Base-by-base conservation (phyloP, 2,113 vertebrate species). In the Plectropomus leopardus region DNA sequence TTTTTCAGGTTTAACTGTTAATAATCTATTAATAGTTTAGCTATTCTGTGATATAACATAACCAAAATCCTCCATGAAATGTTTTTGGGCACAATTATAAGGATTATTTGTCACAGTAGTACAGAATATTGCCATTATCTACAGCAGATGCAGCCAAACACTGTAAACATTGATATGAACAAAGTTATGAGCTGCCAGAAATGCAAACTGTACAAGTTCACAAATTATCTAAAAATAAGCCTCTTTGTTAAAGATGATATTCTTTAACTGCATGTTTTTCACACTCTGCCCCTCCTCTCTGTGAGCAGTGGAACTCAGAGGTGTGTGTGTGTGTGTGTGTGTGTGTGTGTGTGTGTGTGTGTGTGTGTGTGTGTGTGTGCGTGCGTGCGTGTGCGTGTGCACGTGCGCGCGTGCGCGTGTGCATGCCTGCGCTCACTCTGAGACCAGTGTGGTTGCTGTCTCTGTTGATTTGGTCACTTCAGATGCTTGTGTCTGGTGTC, bases 401-500 rank as follows among this genome's bases (percentile, higher is more conserved):
- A 17, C 34, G 17, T 61, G 55, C 63, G 44, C 36, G 6, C 61
- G 34, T 72, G 73, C 58, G 50, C n/a, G n/a, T n/a, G n/a, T n/a
- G n/a, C 32, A 7, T 7, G 4, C 32, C n/a, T n/a, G 15, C 44
- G 21, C 17, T 36, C 4, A 32, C 5, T 26, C 0, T 23, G 17
- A 45, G 8, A n/a, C 17, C 40, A 32, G 24, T 45, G 53, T 44
- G 65, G 30, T 44, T 24, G n/a, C 28, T 55, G 40, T 65, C 47
- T 81, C 15, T 70, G 81, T 80, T 72, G 73, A 73, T 81, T 76
- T 59, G 78, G 82, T 80, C 71, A 64, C 67, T 71, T 74, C 74
- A 75, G 70, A 78, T 73, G 44, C 66, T 59, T 5, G 59, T 75
- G 48, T 71, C 53, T 72, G 61, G 44, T 78, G 73, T 86, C 72